Conservation (phyloP, 2,113 vertebrate genomes). For the Calcarius ornatus region DNA sequence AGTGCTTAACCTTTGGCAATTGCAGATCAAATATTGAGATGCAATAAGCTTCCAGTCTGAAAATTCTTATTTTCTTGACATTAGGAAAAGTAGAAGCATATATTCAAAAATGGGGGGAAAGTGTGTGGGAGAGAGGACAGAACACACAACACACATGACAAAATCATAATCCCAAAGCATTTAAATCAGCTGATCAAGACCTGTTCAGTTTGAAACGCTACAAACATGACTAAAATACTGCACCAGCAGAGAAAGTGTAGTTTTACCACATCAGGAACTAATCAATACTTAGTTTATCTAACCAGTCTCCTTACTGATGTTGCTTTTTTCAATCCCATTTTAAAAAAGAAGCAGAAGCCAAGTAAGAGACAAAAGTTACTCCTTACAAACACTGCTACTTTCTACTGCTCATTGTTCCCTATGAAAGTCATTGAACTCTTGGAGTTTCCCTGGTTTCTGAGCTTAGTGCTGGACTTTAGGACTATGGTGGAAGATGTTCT, state of each 20-base stretch:
- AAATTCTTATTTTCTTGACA: neutral
- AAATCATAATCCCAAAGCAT: neutral
- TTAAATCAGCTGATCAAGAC: neutral
- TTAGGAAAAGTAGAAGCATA: neutral
- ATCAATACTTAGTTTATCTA: neutral
- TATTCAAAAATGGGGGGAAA: neutral
- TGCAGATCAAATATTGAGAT: neutral
- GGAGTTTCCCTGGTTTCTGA: neutral
- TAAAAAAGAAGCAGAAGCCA: neutral
- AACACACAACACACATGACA: neutral
- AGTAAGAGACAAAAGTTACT: neutral
- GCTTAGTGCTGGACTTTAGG: neutral
- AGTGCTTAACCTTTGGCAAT: neutral
- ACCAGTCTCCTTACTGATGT: neutral
- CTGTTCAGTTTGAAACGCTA: neutral
- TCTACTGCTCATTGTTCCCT: neutral
- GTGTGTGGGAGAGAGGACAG: accelerated
- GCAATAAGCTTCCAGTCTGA: neutral
- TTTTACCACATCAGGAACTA: neutral
- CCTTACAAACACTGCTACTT: neutral
- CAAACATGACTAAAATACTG: neutral
- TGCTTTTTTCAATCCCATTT: neutral
- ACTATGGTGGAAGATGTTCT: neutral
- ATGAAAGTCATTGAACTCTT: accelerated
- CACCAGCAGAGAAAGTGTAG: neutral